Evolutionary conservation across 2,113 vertebrate species (phyloP).

Genomic region (Thoracochromis brauschi): DNA sequence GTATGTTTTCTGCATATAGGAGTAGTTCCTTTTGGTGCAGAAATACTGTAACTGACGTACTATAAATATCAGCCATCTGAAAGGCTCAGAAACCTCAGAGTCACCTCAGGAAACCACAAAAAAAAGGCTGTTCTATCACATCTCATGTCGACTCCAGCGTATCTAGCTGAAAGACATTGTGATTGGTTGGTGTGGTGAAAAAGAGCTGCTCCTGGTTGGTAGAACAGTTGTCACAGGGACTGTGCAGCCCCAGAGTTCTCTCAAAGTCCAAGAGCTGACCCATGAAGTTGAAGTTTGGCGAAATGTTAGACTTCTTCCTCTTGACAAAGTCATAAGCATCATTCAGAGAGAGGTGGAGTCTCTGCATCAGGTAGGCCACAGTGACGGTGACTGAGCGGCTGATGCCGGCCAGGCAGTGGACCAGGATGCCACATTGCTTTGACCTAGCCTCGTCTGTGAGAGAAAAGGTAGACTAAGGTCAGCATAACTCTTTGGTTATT

Average conservation of each 20-base stretch:
- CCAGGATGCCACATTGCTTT: constrained; percentile 80
- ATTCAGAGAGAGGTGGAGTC: constrained; percentile 80
- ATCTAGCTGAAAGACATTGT: constrained; percentile 78
- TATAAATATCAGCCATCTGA: constrained; percentile 13
- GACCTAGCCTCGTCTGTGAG: constrained; percentile 79
- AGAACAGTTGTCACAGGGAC: constrained; percentile 65
- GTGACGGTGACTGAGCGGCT: constrained; percentile 86
- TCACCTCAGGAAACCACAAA: not conserved
- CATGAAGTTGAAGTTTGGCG: constrained; percentile 90
- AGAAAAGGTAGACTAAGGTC: not conserved
- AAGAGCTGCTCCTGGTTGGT: constrained; percentile 69
- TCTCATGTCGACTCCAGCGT: constrained; percentile 71
- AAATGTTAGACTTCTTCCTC: constrained; percentile 85
- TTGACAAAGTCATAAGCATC: constrained; percentile 87
- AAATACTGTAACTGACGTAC: not conserved
- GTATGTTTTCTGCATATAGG: not conserved
- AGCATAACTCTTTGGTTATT: not conserved
- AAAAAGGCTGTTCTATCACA: not conserved
- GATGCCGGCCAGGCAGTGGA: constrained; percentile 84
- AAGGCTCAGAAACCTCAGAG: not conserved
- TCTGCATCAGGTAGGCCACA: constrained; percentile 90
- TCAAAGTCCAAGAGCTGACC: constrained; percentile 87
- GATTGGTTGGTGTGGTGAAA: constrained; percentile 79
- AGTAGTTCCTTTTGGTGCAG: constrained; percentile 18
- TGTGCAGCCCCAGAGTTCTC: constrained; percentile 73